A percentile compares a stretch with the other conserved stretches of the same genome.
phyloP scores from a whole-genome alignment of 1,140 invertebrate genomes.

The Teleogryllus occipitalis region DNA sequence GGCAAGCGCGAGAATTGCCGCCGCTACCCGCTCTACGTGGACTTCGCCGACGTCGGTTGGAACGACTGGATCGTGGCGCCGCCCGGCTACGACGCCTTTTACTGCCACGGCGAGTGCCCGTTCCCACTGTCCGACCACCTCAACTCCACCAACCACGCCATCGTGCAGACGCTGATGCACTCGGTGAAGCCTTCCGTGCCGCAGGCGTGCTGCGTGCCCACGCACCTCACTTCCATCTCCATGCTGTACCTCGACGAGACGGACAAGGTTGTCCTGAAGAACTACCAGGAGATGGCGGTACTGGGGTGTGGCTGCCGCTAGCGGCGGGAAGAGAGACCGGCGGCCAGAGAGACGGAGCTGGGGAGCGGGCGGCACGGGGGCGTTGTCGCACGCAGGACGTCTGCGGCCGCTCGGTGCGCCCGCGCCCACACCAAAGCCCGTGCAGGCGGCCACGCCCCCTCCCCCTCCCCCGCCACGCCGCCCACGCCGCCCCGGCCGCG shows the following conservation, averaged over 20 bases:
- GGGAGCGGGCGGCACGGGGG: no score
- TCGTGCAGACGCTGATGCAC: slow-evolving; percentile 94
- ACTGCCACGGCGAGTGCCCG: slow-evolving; percentile 89
- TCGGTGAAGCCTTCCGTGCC: slow-evolving; percentile 83
- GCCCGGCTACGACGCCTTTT: slow-evolving; percentile 88
- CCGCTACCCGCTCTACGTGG: slow-evolving; percentile 83
- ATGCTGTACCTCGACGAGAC: slow-evolving; percentile 92
- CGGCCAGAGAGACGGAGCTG: no score
- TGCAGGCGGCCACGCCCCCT: no score
- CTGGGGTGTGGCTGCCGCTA: slow-evolving; percentile 89
- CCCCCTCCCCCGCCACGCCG: no score
- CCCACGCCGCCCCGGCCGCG: no score
- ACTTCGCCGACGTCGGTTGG: slow-evolving; percentile 95
- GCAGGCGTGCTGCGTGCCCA: slow-evolving; percentile 89
- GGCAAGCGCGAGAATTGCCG: slow-evolving; percentile 62
- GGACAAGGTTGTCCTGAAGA: slow-evolving; percentile 89
- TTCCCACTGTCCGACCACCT: slow-evolving; percentile 87
- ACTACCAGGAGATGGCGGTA: slow-evolving; percentile 94
- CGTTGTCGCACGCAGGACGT: no score
- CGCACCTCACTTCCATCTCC: slow-evolving; percentile 78
- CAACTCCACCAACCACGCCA: slow-evolving; percentile 96
- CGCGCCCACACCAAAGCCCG: no score
- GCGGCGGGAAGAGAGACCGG: no score
- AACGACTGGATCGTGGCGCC: slow-evolving; percentile 99
- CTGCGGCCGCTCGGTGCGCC: no score